Base-by-base conservation (phyloP, 2,113 vertebrate species). In the Chloropsis cyanopogon region DNA sequence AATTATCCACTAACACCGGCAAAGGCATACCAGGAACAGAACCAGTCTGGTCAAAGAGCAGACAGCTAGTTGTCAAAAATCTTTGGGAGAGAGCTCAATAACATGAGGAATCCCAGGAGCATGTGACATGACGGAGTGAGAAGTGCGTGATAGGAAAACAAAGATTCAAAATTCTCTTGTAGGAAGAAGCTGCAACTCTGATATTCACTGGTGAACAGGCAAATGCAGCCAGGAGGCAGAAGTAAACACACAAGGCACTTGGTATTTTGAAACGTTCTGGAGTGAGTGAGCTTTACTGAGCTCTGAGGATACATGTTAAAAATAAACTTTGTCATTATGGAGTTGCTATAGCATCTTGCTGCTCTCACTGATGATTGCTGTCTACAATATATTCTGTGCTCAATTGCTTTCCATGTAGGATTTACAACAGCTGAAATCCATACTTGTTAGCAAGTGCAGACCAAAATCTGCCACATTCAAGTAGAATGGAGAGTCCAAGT, bases 381-480 rank as follows among this genome's bases (percentile, higher is more conserved):
- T 39, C 66, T 90, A 46, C 37, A 88, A 69, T 73, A 6, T 39
- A 92, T 82, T 87, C 83, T 92, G 23, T 90, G 59, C 64, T 94
- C 50, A 46, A 6, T 46, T 78, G 63, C 46, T 83, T 92, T 90
- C 33, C 33, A 73, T 14, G 63, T 47, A 72, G 68, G 79, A 83
- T 90, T 95, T 93, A 76, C 46, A 91, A 42, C 50, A 81, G 54
- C 54, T 86, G 82, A 94, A 90, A 92, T 78, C 64, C 92, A 66
- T 73, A 44, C 52, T 88, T 66, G 24, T 42, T 88, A 88, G 82
- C 71, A 92, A 90, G 63, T 50, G 39, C 46, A 86, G 71, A 70
- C 28, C 63, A 50, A 63, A 90, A 88, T 90, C 50, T 80, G 71
- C 79, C 76, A 63, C 23, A 20, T 39, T 63, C 12, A 80, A 18